Conservation (phyloP, 2,797 vertebrate genomes). For the Etheostoma perlongum region DNA sequence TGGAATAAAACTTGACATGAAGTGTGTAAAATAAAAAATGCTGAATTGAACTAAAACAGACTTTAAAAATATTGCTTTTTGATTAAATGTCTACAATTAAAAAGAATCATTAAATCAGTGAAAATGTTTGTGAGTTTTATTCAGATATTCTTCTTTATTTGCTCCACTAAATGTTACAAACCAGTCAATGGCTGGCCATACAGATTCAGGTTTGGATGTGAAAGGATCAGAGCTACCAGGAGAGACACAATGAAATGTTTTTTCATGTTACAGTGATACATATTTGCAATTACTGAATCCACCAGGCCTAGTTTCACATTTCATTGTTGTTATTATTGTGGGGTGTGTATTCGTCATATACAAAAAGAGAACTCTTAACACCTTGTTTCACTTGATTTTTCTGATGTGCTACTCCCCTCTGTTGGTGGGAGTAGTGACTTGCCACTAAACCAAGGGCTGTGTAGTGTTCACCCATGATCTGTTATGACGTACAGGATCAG, state of each 20-base stretch:
- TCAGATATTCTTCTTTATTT: not conserved
- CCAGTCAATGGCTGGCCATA: not conserved
- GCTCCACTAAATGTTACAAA: not conserved
- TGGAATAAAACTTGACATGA: not conserved
- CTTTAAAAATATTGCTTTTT: not conserved
- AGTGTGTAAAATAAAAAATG: not conserved
- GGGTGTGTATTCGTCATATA: not conserved
- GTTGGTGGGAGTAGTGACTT: slow-evolving; percentile 14
- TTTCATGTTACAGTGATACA: not conserved
- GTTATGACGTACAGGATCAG: not conserved
- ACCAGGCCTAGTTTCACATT: too few species aligned
- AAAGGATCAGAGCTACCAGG: not conserved
- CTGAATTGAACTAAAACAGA: not conserved
- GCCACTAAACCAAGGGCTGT: not conserved
- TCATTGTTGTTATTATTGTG: too few species aligned
- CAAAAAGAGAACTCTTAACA: not conserved
- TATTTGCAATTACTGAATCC: not conserved
- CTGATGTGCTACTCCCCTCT: slow-evolving; percentile 39
- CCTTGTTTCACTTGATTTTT: not conserved
- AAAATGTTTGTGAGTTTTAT: not conserved
- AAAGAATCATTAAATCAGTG: not conserved
- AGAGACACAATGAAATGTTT: not conserved
- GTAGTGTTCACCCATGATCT: not conserved
- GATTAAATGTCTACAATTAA: not conserved
- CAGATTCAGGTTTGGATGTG: not conserved